Percentiles rank a stretch among this genome's conserved stretches.
Conservation (phyloP, 2,113 vertebrate genomes). For the Montifringilla adamsi region DNA sequence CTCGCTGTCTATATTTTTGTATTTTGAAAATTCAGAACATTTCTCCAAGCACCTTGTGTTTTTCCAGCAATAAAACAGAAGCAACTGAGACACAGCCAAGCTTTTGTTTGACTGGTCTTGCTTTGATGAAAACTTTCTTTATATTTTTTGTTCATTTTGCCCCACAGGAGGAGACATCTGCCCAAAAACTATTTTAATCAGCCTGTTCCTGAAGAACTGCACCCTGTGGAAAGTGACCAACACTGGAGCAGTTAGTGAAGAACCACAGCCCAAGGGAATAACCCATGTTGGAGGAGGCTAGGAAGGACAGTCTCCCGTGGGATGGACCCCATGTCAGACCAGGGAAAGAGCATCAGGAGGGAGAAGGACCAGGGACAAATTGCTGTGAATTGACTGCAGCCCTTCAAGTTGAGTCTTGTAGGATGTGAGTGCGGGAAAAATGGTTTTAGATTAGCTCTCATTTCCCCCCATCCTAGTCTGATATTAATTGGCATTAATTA, state of each 20-base stretch:
- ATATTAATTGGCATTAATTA: background rate
- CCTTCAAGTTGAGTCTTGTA: background rate
- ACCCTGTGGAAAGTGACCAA: accelerated
- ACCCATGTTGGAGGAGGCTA: background rate
- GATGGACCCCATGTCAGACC: accelerated
- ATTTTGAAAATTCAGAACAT: background rate
- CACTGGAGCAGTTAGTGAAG: background rate
- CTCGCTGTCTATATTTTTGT: background rate
- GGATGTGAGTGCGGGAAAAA: accelerated
- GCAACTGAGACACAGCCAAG: background rate
- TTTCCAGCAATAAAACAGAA: background rate
- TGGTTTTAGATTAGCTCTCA: background rate
- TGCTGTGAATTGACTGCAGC: background rate
- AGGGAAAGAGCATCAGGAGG: background rate
- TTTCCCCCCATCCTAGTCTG: background rate
- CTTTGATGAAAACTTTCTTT: background rate
- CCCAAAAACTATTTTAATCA: background rate
- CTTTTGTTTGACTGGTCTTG: background rate
- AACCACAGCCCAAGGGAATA: background rate
- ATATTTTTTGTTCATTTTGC: background rate
- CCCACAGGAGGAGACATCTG: background rate
- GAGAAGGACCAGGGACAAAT: background rate
- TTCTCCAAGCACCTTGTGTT: background rate
- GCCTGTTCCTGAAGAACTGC: background rate
- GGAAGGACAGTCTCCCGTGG: background rate